These are phyloP conservation scores for Rhabdomys dilectus DNA, from an alignment of 2,113 vertebrate genomes.

Conservation along the genomic window DNA sequence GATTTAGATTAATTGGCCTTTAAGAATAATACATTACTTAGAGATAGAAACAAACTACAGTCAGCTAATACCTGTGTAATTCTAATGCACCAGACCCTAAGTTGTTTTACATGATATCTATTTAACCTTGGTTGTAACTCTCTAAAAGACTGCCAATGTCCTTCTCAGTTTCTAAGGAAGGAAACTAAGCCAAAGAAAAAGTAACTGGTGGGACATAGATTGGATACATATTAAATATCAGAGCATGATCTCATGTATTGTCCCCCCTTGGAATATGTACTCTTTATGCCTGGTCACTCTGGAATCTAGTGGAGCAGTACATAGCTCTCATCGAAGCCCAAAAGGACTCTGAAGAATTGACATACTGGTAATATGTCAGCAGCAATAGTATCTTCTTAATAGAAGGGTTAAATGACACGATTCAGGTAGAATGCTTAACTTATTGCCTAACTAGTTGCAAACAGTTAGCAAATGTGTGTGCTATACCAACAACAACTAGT, in stretches of 20 bases:
- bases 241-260: accelerated
- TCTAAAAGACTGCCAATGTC: neutral
- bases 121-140: neutral
- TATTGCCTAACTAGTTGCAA: constrained; percentile 36
- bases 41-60: constrained; percentile 3
- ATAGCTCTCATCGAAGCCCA: neutral
- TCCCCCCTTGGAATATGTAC: neutral
- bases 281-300: neutral
- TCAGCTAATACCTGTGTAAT: neutral
- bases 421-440: constrained; percentile 14
- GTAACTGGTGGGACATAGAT: neutral
- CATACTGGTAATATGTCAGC: constrained; percentile 15
- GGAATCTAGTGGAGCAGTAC: neutral
- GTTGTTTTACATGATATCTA: neutral
- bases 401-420: constrained; percentile 8
- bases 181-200: constrained; percentile 1
- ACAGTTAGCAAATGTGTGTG: neutral
- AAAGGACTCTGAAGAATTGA: neutral
- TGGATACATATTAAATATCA: neutral
- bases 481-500: neutral
- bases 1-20: constrained; percentile 27
- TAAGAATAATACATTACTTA: constrained; percentile 34
- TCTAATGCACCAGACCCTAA: neutral
- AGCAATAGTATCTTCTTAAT: neutral
- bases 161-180: constrained; percentile 38